Percentiles rank a stretch among this genome's conserved stretches.
phyloP scores from a whole-genome alignment of 2,113 vertebrate species.

The Ctenomys sociabilis region DNA sequence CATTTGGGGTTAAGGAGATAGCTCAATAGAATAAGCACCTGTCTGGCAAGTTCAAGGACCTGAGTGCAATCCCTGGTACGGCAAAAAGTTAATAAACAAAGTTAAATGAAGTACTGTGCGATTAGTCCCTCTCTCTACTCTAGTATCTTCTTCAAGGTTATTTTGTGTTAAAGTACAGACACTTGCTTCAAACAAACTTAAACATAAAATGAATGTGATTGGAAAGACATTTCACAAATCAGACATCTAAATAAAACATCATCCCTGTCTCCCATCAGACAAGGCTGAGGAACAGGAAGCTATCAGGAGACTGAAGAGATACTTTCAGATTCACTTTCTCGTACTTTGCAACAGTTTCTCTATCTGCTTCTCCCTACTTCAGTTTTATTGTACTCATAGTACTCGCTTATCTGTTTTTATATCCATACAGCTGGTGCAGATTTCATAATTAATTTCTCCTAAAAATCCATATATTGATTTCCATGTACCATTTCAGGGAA shows the following conservation, averaged over 20 bases:
- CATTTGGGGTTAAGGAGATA: no score
- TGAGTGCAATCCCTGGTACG: no score
- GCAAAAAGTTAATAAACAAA: background rate
- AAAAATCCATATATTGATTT: background rate
- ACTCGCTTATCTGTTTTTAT: background rate
- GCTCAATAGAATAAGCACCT: no score
- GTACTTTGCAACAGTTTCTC: background rate
- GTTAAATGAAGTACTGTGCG: constrained; percentile 26
- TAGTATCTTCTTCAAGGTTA: background rate
- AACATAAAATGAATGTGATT: constrained; percentile 25
- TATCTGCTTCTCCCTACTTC: background rate
- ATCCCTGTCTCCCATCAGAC: background rate
- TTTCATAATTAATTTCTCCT: background rate
- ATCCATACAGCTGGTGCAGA: background rate
- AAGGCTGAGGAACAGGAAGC: background rate
- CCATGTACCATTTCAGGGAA: background rate
- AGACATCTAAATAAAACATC: background rate
- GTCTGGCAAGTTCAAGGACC: no score
- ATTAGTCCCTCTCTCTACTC: background rate
- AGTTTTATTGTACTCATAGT: background rate
- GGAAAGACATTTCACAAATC: constrained; percentile 23
- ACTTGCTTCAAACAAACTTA: constrained; percentile 32
- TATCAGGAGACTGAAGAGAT: background rate
- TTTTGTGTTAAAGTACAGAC: background rate
- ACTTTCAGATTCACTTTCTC: background rate